Evolutionary conservation across 2,113 vertebrate genomes (phyloP).

Genomic region (Harpagus bidentatus): DNA sequence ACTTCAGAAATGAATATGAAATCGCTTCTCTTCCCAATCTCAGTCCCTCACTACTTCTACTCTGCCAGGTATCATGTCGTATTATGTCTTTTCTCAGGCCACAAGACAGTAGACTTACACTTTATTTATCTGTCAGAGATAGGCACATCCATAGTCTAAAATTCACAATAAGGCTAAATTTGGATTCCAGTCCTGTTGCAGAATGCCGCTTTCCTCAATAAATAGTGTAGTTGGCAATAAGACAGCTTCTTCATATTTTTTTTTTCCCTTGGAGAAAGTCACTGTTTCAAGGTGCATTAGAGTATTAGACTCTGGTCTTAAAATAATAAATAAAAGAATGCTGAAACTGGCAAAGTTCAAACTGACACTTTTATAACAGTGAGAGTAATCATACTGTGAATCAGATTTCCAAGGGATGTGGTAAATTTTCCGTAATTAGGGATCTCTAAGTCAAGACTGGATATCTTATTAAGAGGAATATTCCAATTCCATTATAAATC

Average conservation of each 20-base stretch:
- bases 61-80: background rate
- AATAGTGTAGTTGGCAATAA: background rate
- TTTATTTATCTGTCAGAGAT: background rate
- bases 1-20: background rate
- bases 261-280: background rate
- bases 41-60: background rate
- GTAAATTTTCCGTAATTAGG: background rate
- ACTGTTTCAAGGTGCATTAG: background rate
- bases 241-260: background rate
- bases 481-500: background rate
- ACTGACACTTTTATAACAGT: background rate
- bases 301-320: background rate
- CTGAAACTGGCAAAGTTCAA: background rate
- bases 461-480: background rate
- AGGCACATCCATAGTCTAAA: background rate
- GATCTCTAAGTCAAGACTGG: background rate
- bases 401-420: background rate
- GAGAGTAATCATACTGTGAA: background rate
- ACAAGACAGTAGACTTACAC: background rate
- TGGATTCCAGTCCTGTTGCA: background rate
- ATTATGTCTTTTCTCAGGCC: background rate
- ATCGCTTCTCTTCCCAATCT: background rate
- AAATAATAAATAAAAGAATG: background rate
- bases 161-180: background rate
- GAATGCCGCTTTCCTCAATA: background rate